Evolutionary conservation across 2,888 invertebrate genomes (phyloP), one percentile per base, ranked within the genome.

Genomic region (Baronia brevicornis): DNA sequence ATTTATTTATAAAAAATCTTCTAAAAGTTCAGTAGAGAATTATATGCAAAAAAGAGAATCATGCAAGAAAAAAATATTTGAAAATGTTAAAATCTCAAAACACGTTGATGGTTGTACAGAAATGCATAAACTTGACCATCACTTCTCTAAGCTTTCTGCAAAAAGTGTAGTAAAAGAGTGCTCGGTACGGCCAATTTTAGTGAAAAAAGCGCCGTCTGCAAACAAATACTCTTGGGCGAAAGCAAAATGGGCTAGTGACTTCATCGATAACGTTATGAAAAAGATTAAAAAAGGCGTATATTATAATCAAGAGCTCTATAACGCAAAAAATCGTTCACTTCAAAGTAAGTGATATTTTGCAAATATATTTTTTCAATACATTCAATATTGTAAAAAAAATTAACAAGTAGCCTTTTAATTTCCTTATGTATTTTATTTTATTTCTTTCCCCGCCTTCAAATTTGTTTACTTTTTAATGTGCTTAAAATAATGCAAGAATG

Each of bases 261-360:
- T 75, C 27, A 68, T 80, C 28, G 82, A 82, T n/a, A 75, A 62
- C 35, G 63, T 82, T 7, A 71, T 80, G 19, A 67, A 48, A 33
- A 79, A 78, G 39, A 60, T 82, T 11, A 65, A 59, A 27, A 59
- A 40, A 39, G 82, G 82, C 22, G 59, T 61, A 30, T 80, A 80
- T 51, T 79, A 69, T 33, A 67, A 42, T 31, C 54, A 61, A 25
- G 69, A 67, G 31, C 35, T 27, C 55, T 43, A 27, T 11, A 35
- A 8, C 18, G 7, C 13, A 28, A 35, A 6, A 4, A 4, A n/a
- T n/a, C n/a, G n/a, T n/a, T n/a, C n/a, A n/a, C n/a, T n/a, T n/a
- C n/a, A n/a, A n/a, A n/a, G n/a, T n/a, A n/a, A n/a, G n/a, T n/a
- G n/a, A n/a, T n/a, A n/a, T n/a, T n/a, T n/a, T n/a, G n/a, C n/a